These are phyloP conservation scores for Heteromurus nitidus DNA, from an alignment of 2,888 invertebrate genomes.

Conservation along the genomic window DNA sequence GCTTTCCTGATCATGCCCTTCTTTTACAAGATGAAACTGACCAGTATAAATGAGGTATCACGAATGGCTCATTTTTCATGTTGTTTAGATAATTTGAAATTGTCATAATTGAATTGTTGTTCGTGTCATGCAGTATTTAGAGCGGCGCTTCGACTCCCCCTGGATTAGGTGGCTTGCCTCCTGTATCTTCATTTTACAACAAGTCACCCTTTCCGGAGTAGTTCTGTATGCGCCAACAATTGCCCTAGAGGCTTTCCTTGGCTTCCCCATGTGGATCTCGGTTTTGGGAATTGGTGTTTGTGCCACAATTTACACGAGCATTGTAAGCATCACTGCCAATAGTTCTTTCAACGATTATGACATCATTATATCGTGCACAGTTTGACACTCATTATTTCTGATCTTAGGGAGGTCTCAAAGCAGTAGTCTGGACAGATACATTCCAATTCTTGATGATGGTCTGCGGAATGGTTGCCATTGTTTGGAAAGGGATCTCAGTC, in stretches of 20 bases:
- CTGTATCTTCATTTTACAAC: slow-evolving; percentile 56
- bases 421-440: slow-evolving; percentile 74
- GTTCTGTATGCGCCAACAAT: slow-evolving; percentile 73
- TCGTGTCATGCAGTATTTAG: slow-evolving; percentile 50
- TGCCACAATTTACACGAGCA: slow-evolving; percentile 75
- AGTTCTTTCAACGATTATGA: no score
- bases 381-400: no score
- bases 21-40: slow-evolving; percentile 69
- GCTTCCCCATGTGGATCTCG: slow-evolving; percentile 75
- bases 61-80: neutral
- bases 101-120: neutral
- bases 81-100: neutral
- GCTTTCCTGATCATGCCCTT: slow-evolving; percentile 68
- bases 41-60: slow-evolving; percentile 68
- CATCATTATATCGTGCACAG: no score
- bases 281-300: slow-evolving; percentile 72
- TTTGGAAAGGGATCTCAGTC: slow-evolving; percentile 74
- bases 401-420: no score
- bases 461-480: slow-evolving; percentile 74
- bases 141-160: slow-evolving; percentile 53
- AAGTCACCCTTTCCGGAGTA: slow-evolving; percentile 69
- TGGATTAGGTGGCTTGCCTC: slow-evolving; percentile 60
- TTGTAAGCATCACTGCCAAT: slow-evolving; percentile 74
- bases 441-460: slow-evolving; percentile 75
- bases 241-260: slow-evolving; percentile 74